Percentiles rank a stretch among this genome's conserved stretches.
These are phyloP conservation scores for Troides aeacus DNA, from an alignment of 2,888 invertebrate species.

Conservation along the genomic window DNA sequence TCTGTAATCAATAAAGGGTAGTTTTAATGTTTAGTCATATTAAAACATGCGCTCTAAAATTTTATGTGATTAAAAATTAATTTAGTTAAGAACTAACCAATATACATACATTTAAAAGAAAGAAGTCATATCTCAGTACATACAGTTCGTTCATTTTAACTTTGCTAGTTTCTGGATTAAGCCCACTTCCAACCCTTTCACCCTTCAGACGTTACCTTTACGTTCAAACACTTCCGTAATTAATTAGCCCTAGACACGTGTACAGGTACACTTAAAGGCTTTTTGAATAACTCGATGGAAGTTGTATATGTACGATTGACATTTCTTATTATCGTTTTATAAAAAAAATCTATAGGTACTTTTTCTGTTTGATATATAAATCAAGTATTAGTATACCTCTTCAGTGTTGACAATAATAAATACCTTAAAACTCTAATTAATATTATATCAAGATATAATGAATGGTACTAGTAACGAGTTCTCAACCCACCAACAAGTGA, in stretches of 20 bases:
- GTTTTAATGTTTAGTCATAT: too few relatives aligned
- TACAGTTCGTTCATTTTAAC: not conserved
- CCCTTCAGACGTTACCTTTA: conserved; percentile 4
- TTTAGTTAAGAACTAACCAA: not conserved
- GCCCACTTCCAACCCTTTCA: conserved; percentile 7
- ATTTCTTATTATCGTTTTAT: not conserved
- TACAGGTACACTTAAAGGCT: not conserved
- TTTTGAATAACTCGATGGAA: not conserved
- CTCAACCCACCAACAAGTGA: too few relatives aligned
- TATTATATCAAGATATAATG: too few relatives aligned
- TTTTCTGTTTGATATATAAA: too few relatives aligned
- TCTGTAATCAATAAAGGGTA: too few relatives aligned
- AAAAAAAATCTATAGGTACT: not conserved
- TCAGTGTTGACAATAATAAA: too few relatives aligned
- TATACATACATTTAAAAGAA: not conserved
- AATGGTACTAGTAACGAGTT: too few relatives aligned
- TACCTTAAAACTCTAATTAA: too few relatives aligned
- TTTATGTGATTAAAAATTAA: not conserved
- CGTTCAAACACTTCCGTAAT: conserved; percentile 11
- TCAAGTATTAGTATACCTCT: too few relatives aligned
- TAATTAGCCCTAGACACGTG: conserved; percentile 16
- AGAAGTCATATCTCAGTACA: not conserved
- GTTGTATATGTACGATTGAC: not conserved
- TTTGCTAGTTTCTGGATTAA: not conserved
- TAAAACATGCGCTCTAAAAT: too few relatives aligned